Evolutionary conservation across 1,140 invertebrate genomes (phyloP), one percentile per base, ranked within the genome.

Genomic region (Sycophaga agraensis): DNA sequence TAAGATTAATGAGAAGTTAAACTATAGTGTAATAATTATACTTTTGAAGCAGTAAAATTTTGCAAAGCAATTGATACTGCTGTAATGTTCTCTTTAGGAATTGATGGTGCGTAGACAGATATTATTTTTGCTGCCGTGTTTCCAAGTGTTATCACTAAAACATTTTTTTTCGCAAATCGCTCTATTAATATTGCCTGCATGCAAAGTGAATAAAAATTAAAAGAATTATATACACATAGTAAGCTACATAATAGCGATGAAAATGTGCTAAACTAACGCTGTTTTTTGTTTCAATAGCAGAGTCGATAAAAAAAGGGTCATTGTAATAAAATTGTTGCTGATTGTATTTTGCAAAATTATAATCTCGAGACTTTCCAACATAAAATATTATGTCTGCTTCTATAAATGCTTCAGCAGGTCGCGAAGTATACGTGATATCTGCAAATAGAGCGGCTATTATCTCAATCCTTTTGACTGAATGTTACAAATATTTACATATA

Each of bases 101-200:
- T 65, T 9, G 68, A 68, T 8, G 22, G 64, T 4, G 59, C 60
- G 16, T 56, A 67, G 34, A 43, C 37, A 0, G 63, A 57, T 17
- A 70, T 62, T 26, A 70, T 53, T 2, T 19, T 64, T 0, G 67
- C 67, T 11, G 53, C 42, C 0, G 54, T 64, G 22, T 50, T 64
- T 16, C 61, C 63, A 0, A 68, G 16, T 14, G 53, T 62, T 6
- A 70, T 64, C 2, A 70, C 40, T 16, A 34, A 67, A 0, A 55
- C 68, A 6, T 59, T n/a, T 17, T 24, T 67, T n/a, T 70, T 67
- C 2, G 60, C 65, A 39, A 64, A 68, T 0, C 11, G 43, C 9
- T 68, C 60, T 39, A 70, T 66, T 5, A n/a, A 16, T 35, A 59
- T 35, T 4, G 65, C 68, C 68, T 70, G 6, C 28, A n/a, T 24